A percentile compares a stretch with the other conserved stretches of the same genome.
Evolutionary conservation across 2,888 invertebrate genomes (phyloP).

Genomic region (Drosophila dives): DNA sequence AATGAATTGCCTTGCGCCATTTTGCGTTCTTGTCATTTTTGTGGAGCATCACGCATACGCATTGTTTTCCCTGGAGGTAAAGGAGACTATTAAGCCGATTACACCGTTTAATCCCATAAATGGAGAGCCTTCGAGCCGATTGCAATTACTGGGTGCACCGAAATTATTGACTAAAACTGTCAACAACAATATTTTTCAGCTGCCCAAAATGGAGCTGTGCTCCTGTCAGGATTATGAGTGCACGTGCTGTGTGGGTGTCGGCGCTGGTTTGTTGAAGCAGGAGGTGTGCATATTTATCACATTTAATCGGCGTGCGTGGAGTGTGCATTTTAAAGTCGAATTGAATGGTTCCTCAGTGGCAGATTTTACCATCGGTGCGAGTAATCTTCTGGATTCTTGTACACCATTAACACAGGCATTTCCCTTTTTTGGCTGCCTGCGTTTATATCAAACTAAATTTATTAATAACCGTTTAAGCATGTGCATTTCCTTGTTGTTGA

Average conservation of each 20-base stretch:
- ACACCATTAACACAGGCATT: slow-evolving; percentile 62
- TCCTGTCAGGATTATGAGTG: slow-evolving; percentile 59
- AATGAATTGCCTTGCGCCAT: slow-evolving; percentile 48
- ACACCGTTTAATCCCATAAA: slow-evolving; percentile 50
- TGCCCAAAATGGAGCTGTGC: slow-evolving; percentile 68
- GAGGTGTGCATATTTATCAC: slow-evolving; percentile 49
- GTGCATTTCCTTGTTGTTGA: slow-evolving; percentile 63
- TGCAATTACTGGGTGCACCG: slow-evolving; percentile 19
- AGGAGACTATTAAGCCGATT: slow-evolving; percentile 8
- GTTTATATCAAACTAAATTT: slow-evolving; percentile 58
- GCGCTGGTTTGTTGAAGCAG: slow-evolving; percentile 45
- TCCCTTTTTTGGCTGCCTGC: slow-evolving; percentile 64
- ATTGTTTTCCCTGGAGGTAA: slow-evolving; percentile 5
- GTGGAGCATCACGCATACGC: slow-evolving; percentile 33
- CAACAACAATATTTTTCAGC: slow-evolving; percentile 57
- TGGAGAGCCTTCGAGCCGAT: slow-evolving; percentile 32
- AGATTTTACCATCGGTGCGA: slow-evolving; percentile 51
- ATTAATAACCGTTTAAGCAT: slow-evolving; percentile 52
- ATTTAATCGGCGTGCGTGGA: slow-evolving; percentile 31
- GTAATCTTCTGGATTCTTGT: slow-evolving; percentile 64
- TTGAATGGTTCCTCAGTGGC: slow-evolving; percentile 49
- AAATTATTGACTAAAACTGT: not conserved
- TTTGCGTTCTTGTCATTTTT: slow-evolving; percentile 23
- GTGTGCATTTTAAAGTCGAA: slow-evolving; percentile 49
- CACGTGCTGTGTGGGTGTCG: slow-evolving; percentile 66